Evolutionary conservation across 2,888 invertebrate genomes (phyloP), one percentile per base, ranked within the genome.

Genomic region (Watsonalla binaria): DNA sequence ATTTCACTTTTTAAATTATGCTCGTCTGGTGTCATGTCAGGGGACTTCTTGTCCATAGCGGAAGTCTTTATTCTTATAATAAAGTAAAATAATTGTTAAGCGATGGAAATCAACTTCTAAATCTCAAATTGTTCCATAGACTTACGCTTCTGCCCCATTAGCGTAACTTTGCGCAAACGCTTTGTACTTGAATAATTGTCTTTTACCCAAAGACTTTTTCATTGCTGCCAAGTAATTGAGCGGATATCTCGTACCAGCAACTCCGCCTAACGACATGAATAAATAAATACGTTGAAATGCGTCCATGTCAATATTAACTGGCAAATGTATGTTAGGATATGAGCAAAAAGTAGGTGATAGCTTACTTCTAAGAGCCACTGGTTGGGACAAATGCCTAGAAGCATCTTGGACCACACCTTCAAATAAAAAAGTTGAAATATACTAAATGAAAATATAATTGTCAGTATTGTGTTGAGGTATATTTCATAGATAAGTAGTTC

Each of bases 311-410:
- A 24, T 24, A 24, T 24, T 24, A 2, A 24, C 24, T 24, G 24
- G 24, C 24, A 24, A 24, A 24, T 24, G 24, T 24, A 4, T 24
- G 24, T 24, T 2, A 24, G 24, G 24, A 24, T n/a, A n/a, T 24
- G 24, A 24, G 24, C 24, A 24, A 24, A 24, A 24, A 24, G 24
- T 24, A 24, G 35, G 33, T 35, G 6, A 9, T 45, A 53, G 65
- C 84, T 81, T 73, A 86, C 86, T 86, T 71, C 78, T 70, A 51
- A 85, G 37, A 5, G 86, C 85, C 34, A 78, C 61, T 6, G 73
- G 65, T 59, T 86, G 85, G 1, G 86, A 86, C 34, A 86, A 60
- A 70, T 80, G 68, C 53, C 66, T 77, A 2, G 78, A 56, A 0
- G 70, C 81, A 56, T 86, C 86, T 47, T 71, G 63, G 42, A 84